A percentile compares a stretch with the other conserved stretches of the same genome.
Evolutionary conservation across 2,888 invertebrate genomes (phyloP).

Genomic region (Pandemis heparana): DNA sequence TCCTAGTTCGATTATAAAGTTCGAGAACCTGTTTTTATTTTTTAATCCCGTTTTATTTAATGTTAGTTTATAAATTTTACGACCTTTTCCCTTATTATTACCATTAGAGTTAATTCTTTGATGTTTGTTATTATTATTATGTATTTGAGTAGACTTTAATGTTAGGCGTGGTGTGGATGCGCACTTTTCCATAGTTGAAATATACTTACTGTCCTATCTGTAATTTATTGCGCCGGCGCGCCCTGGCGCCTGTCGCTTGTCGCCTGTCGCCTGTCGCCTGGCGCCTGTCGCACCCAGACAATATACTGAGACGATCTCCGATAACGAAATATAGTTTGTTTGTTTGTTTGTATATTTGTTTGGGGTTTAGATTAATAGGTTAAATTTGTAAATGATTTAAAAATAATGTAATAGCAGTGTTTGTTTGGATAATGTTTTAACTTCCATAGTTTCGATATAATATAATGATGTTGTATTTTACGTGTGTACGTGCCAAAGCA

Average conservation of each 20-base stretch:
- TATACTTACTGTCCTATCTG: conserved; percentile 36
- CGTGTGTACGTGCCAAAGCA: conserved; percentile 75
- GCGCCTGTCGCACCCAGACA: conserved; percentile 26
- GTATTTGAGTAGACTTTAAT: conserved; percentile 60
- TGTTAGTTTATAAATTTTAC: conserved; percentile 82
- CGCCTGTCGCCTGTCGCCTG: no score
- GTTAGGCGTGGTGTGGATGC: conserved; percentile 62
- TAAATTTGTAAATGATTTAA: conserved; percentile 78
- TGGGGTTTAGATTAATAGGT: conserved; percentile 74
- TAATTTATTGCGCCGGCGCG: conserved; percentile 25
- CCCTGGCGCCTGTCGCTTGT: no score
- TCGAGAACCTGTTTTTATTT: conserved; percentile 62
- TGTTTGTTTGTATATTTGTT: conserved; percentile 82
- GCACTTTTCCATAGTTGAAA: conserved; percentile 41
- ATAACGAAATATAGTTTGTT: conserved; percentile 59
- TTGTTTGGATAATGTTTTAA: conserved; percentile 48
- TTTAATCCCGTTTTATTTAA: conserved; percentile 74
- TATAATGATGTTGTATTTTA: conserved; percentile 54
- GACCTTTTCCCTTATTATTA: conserved; percentile 71
- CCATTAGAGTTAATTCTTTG: conserved; percentile 78
- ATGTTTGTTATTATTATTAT: conserved; percentile 77
- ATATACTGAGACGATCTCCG: conserved; percentile 66
- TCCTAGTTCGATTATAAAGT: conserved; percentile 49
- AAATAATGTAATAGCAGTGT: conserved; percentile 54
- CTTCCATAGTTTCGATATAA: conserved; percentile 53